These are phyloP conservation scores for Delichon dasypus DNA, from an alignment of 2,797 vertebrate species.

Conservation along the genomic window DNA sequence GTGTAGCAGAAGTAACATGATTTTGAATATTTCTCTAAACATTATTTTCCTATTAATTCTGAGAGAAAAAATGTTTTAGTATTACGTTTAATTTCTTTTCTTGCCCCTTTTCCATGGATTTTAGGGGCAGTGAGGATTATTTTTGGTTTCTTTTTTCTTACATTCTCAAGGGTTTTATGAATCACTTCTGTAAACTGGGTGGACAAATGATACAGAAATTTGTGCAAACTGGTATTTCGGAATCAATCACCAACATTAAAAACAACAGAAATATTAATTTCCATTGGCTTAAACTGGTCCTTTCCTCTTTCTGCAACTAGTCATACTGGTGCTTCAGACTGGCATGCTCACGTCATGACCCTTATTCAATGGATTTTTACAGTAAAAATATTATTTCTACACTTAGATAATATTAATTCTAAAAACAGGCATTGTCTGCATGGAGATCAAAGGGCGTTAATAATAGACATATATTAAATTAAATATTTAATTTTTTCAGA, in stretches of 20 bases:
- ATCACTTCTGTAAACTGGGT: background rate
- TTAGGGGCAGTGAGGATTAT: background rate
- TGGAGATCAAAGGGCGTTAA: background rate
- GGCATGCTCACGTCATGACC: background rate
- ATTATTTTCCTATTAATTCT: background rate
- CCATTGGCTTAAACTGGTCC: background rate
- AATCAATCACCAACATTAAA: background rate
- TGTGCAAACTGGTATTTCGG: background rate
- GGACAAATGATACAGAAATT: background rate
- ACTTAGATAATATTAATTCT: background rate
- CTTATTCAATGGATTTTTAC: background rate
- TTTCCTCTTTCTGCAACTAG: background rate
- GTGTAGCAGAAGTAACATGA: conserved; percentile 5
- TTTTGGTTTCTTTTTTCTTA: background rate
- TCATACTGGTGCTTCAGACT: background rate
- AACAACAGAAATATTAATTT: background rate
- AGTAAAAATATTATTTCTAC: background rate
- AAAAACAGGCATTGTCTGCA: background rate
- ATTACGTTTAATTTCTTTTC: background rate
- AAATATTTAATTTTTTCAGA: background rate
- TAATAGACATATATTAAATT: background rate
- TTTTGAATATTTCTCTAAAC: conserved; percentile 22
- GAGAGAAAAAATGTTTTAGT: background rate
- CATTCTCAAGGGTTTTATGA: background rate
- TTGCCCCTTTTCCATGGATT: background rate